Percentiles rank a stretch among this genome's conserved stretches.
phyloP scores from a whole-genome alignment of 1,140 invertebrate genomes.

The Phymastichus coffea region DNA sequence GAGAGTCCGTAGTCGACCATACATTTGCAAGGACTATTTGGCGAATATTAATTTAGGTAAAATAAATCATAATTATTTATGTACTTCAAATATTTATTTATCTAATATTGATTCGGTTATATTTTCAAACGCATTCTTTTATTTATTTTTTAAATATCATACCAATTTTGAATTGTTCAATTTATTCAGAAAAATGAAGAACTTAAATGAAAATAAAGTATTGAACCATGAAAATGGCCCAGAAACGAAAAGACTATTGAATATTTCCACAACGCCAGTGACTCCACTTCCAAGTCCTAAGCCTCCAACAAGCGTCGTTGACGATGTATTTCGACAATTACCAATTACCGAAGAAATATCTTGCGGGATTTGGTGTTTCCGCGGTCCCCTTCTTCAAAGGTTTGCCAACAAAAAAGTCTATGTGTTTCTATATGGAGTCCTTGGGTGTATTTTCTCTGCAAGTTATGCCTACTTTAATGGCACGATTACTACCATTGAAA shows the following conservation, averaged over 20 bases:
- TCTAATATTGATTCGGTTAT: no score
- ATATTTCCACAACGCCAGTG: slow-evolving; percentile 38
- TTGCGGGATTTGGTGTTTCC: no score
- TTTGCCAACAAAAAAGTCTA: slow-evolving; percentile 78
- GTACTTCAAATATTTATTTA: no score
- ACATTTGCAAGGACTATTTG: no score
- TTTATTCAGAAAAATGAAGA: slow-evolving; percentile 32
- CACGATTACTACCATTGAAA: slow-evolving; percentile 78
- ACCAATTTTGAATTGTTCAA: no score
- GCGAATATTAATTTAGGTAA: no score
- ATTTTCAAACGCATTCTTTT: no score
- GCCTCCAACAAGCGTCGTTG: slow-evolving; percentile 49
- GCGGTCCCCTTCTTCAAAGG: slow-evolving; percentile 63
- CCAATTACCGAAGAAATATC: slow-evolving; percentile 60
- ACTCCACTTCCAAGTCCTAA: not conserved
- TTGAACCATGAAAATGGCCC: slow-evolving; percentile 46
- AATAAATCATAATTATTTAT: no score
- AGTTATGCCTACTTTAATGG: slow-evolving; percentile 76
- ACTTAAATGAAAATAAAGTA: slow-evolving; percentile 39
- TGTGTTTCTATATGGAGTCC: slow-evolving; percentile 70
- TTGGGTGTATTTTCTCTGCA: slow-evolving; percentile 74
- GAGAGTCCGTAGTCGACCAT: no score
- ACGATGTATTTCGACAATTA: slow-evolving; percentile 56
- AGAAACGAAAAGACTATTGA: slow-evolving; percentile 43
- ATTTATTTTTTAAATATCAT: no score